These are phyloP conservation scores for Clarias laeviceps DNA, from an alignment of 2,797 vertebrate species.

Conservation along the genomic window DNA sequence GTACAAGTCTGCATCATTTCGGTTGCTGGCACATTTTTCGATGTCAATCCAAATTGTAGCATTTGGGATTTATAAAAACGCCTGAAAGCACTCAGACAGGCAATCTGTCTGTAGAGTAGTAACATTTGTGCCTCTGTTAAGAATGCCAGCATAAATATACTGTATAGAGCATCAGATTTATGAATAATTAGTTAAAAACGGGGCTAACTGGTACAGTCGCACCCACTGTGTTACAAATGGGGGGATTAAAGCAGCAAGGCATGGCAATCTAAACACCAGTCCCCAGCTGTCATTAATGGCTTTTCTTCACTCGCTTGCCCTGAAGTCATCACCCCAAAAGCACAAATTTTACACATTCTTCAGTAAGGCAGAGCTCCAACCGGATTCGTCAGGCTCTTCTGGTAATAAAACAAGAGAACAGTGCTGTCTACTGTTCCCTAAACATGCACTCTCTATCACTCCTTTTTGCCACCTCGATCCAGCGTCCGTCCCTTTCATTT, in stretches of 20 bases:
- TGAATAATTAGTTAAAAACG: conserved; percentile 38
- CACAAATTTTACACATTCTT: conserved; percentile 6
- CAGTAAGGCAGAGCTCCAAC: not conserved
- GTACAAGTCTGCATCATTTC: conserved; percentile 27
- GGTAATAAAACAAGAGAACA: conserved; percentile 8
- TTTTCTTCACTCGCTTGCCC: conserved; percentile 38
- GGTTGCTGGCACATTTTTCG: conserved; percentile 34
- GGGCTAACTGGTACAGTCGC: not conserved
- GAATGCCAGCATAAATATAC: conserved; percentile 37
- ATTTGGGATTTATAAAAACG: conserved; percentile 26
- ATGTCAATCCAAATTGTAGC: conserved; percentile 44
- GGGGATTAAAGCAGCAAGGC: conserved; percentile 51
- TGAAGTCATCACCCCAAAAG: not conserved
- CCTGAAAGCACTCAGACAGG: conserved; percentile 22
- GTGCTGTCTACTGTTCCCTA: not conserved
- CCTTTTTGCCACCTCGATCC: conserved; percentile 12
- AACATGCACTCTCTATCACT: conserved; percentile 7
- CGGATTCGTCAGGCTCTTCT: not conserved
- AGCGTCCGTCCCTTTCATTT: conserved; percentile 3
- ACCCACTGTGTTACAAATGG: not conserved
- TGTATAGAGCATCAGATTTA: conserved; percentile 27
- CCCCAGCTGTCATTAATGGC: conserved; percentile 25
- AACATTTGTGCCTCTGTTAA: conserved; percentile 20
- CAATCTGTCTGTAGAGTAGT: conserved; percentile 23
- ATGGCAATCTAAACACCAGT: conserved; percentile 37